These are phyloP conservation scores for Amaurobius ferox DNA, from an alignment of 2,888 invertebrate genomes.

Conservation along the genomic window DNA sequence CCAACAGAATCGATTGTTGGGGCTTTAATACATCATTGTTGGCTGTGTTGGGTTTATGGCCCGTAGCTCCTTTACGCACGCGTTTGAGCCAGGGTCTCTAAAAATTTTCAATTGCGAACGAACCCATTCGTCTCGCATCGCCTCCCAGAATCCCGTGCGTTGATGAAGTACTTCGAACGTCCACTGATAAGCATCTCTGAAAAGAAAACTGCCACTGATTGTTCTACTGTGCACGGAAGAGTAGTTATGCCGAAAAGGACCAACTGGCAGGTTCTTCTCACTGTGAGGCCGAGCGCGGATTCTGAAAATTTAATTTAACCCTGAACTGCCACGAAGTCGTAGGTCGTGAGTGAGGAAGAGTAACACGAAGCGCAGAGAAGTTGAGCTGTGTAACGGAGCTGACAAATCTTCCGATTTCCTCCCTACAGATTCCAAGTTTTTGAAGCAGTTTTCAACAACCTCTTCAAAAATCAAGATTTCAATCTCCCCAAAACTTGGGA, in stretches of 20 bases:
- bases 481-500: too few relatives aligned
- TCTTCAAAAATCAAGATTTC: too few relatives aligned
- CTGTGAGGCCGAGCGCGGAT: not conserved
- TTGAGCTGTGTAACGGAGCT: too few relatives aligned
- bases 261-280: not conserved
- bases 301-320: not conserved
- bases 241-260: conserved; percentile 9
- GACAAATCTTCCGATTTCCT: too few relatives aligned
- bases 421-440: too few relatives aligned
- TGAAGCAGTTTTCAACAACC: too few relatives aligned
- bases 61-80: not conserved
- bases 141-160: conserved; percentile 45
- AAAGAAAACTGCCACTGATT: conserved; percentile 69
- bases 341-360: too few relatives aligned
- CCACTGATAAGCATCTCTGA: conserved; percentile 60
- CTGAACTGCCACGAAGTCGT: too few relatives aligned
- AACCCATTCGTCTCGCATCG: conserved; percentile 67
- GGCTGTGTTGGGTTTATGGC: not conserved
- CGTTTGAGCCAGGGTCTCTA: not conserved
- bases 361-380: too few relatives aligned
- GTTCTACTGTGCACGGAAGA: conserved; percentile 41
- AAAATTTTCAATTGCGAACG: conserved; percentile 62
- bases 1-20: too few relatives aligned
- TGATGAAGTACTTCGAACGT: conserved; percentile 36
- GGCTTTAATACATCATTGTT: conserved; percentile 8